These are phyloP conservation scores for Pyrgilauda ruficollis DNA, from an alignment of 2,113 vertebrate genomes.

Conservation along the genomic window DNA sequence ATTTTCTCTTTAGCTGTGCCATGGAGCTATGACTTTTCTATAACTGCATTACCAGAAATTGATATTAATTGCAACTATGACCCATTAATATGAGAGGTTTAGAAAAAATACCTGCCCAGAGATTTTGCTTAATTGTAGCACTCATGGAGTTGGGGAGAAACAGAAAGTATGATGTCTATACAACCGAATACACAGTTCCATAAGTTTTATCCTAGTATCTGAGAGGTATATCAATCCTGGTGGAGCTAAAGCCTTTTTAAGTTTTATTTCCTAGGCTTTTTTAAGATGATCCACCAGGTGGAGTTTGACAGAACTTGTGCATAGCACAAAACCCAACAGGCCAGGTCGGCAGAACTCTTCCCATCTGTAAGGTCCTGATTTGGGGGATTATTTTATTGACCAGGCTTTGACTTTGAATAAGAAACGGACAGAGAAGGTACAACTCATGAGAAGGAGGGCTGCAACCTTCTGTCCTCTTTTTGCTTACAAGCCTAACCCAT, in stretches of 20 bases:
- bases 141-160: not conserved
- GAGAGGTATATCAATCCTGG: not conserved
- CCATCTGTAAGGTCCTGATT: not conserved
- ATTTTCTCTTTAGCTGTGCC: not conserved
- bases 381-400: not conserved
- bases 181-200: accelerated
- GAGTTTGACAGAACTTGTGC: not conserved
- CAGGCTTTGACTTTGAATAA: not conserved
- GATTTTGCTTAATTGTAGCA: not conserved
- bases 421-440: not conserved
- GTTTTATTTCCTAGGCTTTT: not conserved
- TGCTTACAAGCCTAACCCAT: not conserved
- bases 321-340: not conserved
- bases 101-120: not conserved
- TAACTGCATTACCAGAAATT: not conserved
- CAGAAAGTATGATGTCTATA: not conserved
- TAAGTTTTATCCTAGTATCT: not conserved
- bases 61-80: not conserved
- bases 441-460: not conserved
- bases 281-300: constrained; percentile 27
- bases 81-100: not conserved
- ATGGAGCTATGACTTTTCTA: not conserved
- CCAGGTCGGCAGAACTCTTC: not conserved
- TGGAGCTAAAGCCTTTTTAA: not conserved
- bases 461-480: not conserved